These are phyloP conservation scores for Alosa sapidissima DNA, from an alignment of 2,797 vertebrate genomes.

Conservation along the genomic window DNA sequence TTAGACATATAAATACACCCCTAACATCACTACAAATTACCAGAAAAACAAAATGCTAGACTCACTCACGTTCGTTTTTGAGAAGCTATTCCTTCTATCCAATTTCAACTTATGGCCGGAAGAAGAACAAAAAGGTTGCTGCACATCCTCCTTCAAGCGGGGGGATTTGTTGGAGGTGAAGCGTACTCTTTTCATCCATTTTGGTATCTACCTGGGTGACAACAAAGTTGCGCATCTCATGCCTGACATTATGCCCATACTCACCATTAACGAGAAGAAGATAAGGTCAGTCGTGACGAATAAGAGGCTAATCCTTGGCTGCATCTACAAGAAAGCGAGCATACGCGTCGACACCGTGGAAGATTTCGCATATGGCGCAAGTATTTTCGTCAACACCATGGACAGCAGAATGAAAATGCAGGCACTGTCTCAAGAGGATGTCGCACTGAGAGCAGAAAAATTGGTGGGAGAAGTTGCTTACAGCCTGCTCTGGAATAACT, in stretches of 20 bases:
- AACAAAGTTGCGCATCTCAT: conserved; percentile 91
- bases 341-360: conserved; percentile 89
- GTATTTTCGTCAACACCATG: conserved; percentile 80
- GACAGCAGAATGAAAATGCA: conserved; percentile 67
- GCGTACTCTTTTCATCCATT: conserved; percentile 89
- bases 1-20: conserved; percentile 61
- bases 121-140: conserved; percentile 19
- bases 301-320: conserved; percentile 86
- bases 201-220: conserved; percentile 91
- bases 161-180: conserved; percentile 91
- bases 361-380: conserved; percentile 89
- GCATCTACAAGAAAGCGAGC: conserved; percentile 79
- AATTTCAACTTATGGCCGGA: conserved; percentile 64
- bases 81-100: conserved; percentile 80
- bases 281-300: conserved; percentile 83
- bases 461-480: conserved; percentile 80
- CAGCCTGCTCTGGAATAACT: conserved; percentile 95
- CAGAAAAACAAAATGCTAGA: conserved; percentile 38
- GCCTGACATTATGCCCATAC: conserved; percentile 87
- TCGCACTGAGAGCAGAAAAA: conserved; percentile 82
- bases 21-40: background rate
- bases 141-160: conserved; percentile 57
- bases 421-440: conserved; percentile 76
- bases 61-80: conserved; percentile 66
- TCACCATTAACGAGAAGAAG: conserved; percentile 72